A percentile compares a stretch with the other conserved stretches of the same genome.
Evolutionary conservation across 2,113 vertebrate species (phyloP).

Genomic region (Phycodurus eques): DNA sequence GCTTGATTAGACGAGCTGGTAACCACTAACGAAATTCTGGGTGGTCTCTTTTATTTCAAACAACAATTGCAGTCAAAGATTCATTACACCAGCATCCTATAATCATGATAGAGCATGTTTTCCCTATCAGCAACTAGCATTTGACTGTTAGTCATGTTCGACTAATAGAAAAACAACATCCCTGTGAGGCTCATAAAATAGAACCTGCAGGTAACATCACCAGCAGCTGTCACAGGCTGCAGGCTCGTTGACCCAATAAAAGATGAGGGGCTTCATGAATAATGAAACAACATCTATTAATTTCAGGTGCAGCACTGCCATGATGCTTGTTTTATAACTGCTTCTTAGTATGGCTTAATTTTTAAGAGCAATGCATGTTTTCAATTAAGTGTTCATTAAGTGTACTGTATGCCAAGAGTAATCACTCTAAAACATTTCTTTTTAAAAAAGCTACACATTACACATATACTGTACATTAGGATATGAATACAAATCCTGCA

Average conservation of each 20-base stretch:
- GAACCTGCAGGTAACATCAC: not conserved
- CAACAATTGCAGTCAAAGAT: not conserved
- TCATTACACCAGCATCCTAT: not conserved
- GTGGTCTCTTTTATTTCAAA: not conserved
- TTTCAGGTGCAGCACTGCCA: not conserved
- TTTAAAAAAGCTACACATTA: not conserved
- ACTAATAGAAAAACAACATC: not conserved
- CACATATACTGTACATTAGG: no score
- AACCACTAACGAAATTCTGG: no score
- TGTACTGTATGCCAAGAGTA: not conserved
- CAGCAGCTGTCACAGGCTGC: slow-evolving; percentile 2
- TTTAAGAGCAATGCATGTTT: not conserved
- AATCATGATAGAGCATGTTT: not conserved
- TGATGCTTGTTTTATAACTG: not conserved
- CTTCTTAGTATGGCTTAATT: not conserved
- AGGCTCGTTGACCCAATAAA: not conserved
- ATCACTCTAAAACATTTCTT: not conserved
- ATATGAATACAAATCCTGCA: no score
- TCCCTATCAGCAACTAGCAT: not conserved
- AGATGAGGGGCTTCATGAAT: not conserved
- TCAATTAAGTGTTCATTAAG: not conserved
- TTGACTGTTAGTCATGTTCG: not conserved
- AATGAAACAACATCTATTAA: slow-evolving; percentile 1
- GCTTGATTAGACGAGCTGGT: no score
- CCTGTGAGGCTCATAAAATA: not conserved